phyloP scores from a whole-genome alignment of 2,113 vertebrate genomes.

The Thunnus maccoyii region DNA sequence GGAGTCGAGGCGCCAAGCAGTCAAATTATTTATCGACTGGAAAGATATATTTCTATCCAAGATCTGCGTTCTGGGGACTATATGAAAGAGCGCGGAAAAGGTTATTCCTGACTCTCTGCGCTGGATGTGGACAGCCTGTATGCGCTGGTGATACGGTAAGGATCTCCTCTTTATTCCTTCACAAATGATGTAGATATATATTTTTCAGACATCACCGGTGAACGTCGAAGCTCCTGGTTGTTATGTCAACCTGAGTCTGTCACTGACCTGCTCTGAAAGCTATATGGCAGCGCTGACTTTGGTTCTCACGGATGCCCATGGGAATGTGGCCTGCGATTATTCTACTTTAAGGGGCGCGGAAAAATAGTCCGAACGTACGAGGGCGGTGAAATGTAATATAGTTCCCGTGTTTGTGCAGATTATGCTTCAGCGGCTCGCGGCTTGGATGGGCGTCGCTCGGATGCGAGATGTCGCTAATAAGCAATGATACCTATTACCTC shows the following conservation, averaged over 20 bases:
- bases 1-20: slow-evolving; percentile 34
- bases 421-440: slow-evolving; percentile 58
- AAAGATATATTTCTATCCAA: slow-evolving; percentile 46
- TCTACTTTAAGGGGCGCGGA: slow-evolving; percentile 45
- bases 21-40: slow-evolving; percentile 43
- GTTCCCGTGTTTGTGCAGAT: slow-evolving; percentile 12
- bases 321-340: slow-evolving; percentile 78
- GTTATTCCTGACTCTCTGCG: slow-evolving; percentile 65
- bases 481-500: slow-evolving; percentile 46
- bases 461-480: slow-evolving; percentile 56
- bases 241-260: slow-evolving; percentile 31
- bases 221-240: slow-evolving; percentile 16
- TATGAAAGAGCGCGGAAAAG: slow-evolving; percentile 43
- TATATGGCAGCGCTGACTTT: slow-evolving; percentile 47
- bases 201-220: slow-evolving; percentile 14
- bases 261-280: slow-evolving; percentile 46
- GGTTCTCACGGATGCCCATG: slow-evolving; percentile 77
- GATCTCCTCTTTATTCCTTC: slow-evolving; percentile 22
- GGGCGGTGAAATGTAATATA: slow-evolving; percentile 17
- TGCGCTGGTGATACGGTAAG: slow-evolving; percentile 77
- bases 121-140: slow-evolving; percentile 67
- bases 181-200: neutral
- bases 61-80: slow-evolving; percentile 41
- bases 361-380: slow-evolving; percentile 54
- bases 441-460: slow-evolving; percentile 79